Conservation (phyloP, 2,113 vertebrate genomes). For the Trogon surrucura region DNA sequence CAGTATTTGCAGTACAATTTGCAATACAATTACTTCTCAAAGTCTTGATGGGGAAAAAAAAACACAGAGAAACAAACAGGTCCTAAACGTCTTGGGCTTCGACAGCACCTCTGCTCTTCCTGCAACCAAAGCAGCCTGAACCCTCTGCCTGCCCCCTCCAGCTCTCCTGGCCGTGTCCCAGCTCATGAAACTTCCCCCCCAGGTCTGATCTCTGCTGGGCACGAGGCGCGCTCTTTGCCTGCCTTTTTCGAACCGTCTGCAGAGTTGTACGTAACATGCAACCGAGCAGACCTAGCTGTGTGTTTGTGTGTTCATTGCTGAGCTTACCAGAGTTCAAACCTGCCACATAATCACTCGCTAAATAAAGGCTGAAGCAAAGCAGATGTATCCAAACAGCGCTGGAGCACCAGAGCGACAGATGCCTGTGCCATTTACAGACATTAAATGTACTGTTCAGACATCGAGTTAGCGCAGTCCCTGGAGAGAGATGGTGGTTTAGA, state of each 20-base stretch:
- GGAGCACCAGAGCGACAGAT: conserved; percentile 10
- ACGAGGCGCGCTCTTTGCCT: not conserved
- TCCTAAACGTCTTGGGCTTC: not conserved
- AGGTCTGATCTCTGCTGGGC: not conserved
- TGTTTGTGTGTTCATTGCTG: not conserved
- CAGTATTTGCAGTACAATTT: not conserved
- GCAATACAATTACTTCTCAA: not conserved
- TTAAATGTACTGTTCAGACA: not conserved
- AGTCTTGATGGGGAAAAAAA: not conserved
- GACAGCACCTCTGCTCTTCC: not conserved
- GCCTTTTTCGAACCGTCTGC: accelerated
- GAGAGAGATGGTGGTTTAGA: not conserved
- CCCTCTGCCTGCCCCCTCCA: not conserved
- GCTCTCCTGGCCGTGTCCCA: not conserved
- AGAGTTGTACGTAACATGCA: not conserved
- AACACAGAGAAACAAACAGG: not conserved
- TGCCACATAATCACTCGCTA: not conserved
- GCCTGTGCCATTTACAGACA: conserved; percentile 22
- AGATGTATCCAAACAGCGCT: not conserved
- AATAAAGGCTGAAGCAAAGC: not conserved
- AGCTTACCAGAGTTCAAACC: not conserved
- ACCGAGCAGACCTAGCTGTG: not conserved
- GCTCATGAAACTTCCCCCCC: not conserved
- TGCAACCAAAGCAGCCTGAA: not conserved
- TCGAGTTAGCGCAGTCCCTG: not conserved